Evolutionary conservation across 2,888 invertebrate species (phyloP).

Genomic region (Bombylius discolor): DNA sequence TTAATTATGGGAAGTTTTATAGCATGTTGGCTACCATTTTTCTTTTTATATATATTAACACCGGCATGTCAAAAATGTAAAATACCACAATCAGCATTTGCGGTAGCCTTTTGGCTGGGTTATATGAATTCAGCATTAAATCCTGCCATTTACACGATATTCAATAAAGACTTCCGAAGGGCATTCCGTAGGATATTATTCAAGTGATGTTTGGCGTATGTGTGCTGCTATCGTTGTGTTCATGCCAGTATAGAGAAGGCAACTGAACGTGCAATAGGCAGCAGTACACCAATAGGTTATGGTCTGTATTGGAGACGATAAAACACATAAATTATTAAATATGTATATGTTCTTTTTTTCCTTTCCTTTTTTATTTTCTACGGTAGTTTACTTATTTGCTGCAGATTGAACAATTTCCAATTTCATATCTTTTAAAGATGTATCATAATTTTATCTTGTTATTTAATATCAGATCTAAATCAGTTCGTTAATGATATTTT

Average conservation of each 20-base stretch:
- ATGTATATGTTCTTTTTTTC: not conserved
- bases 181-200: slow-evolving; percentile 92
- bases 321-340: not conserved
- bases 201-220: slow-evolving; percentile 82
- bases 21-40: slow-evolving; percentile 97
- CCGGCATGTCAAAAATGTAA: slow-evolving; percentile 62
- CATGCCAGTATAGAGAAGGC: slow-evolving; percentile 38
- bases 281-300: slow-evolving; percentile 37
- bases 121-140: slow-evolving; percentile 95
- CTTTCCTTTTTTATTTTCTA: not conserved
- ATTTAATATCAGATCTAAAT: too few relatives aligned
- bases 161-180: slow-evolving; percentile 93
- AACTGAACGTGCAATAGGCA: slow-evolving; percentile 38
- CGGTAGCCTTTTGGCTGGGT: slow-evolving; percentile 91
- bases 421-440: too few relatives aligned
- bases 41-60: slow-evolving; percentile 80
- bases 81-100: slow-evolving; percentile 74
- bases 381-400: too few relatives aligned
- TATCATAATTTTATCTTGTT: too few relatives aligned
- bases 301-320: slow-evolving; percentile 28
- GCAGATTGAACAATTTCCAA: too few relatives aligned
- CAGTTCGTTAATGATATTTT: too few relatives aligned
- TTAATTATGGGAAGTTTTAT: slow-evolving; percentile 98
- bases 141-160: slow-evolving; percentile 92
- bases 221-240: slow-evolving; percentile 70